These are phyloP conservation scores for Pandemis cinnamomeana DNA, from an alignment of 2,888 invertebrate genomes.

Conservation along the genomic window DNA sequence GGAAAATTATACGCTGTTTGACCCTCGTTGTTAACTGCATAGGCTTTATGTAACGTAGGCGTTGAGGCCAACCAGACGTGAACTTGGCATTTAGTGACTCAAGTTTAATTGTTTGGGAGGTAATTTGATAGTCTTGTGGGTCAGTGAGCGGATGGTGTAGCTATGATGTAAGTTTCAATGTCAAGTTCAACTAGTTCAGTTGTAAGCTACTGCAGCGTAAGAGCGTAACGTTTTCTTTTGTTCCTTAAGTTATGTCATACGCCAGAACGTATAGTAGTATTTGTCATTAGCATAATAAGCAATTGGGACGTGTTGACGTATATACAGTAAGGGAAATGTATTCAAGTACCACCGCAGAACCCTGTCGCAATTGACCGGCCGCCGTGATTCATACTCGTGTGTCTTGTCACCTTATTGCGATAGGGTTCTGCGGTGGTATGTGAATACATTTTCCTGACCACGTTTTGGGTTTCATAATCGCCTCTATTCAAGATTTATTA, in stretches of 20 bases:
- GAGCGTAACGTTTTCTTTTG: background rate
- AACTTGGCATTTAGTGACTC: conserved; percentile 36
- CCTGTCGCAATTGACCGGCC: no score
- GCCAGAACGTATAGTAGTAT: no score
- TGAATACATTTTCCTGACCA: background rate
- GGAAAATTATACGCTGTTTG: conserved; percentile 31
- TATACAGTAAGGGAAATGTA: no score
- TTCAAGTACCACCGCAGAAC: no score
- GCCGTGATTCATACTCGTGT: no score
- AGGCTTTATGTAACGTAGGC: conserved; percentile 8
- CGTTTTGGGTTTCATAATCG: no score
- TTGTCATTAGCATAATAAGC: no score
- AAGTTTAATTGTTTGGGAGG: conserved; percentile 19
- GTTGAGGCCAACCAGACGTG: conserved; percentile 27
- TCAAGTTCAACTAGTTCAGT: background rate
- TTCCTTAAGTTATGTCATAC: background rate
- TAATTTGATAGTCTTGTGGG: conserved; percentile 6
- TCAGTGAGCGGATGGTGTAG: background rate
- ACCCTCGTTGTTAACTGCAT: conserved; percentile 12
- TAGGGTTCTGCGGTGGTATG: no score
- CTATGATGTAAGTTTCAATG: conserved; percentile 1
- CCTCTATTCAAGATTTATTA: no score
- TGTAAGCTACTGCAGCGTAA: background rate
- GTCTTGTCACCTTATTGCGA: no score
- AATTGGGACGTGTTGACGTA: no score